Evolutionary conservation across 2,888 invertebrate genomes (phyloP), one percentile per base, ranked within the genome.

Genomic region (Plebejus argus): DNA sequence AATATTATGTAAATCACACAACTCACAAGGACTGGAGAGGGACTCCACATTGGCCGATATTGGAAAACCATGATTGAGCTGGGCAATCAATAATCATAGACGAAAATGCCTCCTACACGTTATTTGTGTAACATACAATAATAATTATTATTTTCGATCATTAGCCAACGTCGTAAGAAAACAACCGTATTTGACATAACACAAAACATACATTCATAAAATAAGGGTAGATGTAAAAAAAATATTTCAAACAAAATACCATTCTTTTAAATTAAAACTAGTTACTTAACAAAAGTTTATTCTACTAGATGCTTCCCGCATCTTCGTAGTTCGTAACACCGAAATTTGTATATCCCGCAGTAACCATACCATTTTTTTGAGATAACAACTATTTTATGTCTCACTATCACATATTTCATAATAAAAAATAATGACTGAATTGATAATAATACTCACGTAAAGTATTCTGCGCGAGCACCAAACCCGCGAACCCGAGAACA

Each of bases 381-480:
- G 1, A 6, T 35, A 61, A n/a, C 8, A 61, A 45, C 39, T 45
- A 10, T 3, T 45, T 3, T 10, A 10, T 45, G 45, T 45, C 10
- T 10, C 10, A 45, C 45, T 45, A 10, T 45, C 10, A 45, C 45
- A 45, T 45, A 8, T 45, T 8, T 8, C 8, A 45, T 45, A 45
- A 45, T 2, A 45, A 35, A 35, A 35, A 1, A 35, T 35, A 35
- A 35, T 35, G 45, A 3, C 8, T 45, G 45, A 12, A 45, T 45
- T 3, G 18, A 33, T 33, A 45, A 23, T 20, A 45, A 15, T 15
- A 72, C 72, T 72, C 45, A 72, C 72, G 72, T 45, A 72, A 72
- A 72, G 72, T 49, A 23, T 72, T 45, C 23, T 72, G 72, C 20
- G 72, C 72, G 20, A 20, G 72, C 49, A 45, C 72, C 39, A 3